phyloP scores from a whole-genome alignment of 2,797 vertebrate genomes.

The Crenichthys baileyi region DNA sequence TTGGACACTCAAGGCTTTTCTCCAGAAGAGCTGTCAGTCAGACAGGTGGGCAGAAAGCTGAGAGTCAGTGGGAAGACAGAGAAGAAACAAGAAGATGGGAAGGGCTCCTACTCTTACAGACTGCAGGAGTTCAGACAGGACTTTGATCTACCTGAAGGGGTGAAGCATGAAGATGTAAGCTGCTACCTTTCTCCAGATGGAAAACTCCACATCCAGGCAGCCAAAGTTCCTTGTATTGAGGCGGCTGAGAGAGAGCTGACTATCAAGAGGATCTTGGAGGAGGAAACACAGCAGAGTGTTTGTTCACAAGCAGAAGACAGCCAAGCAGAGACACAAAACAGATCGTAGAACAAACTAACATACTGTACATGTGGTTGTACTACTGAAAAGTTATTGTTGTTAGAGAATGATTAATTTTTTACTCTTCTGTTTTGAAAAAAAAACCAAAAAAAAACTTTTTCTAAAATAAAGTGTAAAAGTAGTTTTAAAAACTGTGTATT shows the following conservation, averaged over 20 bases:
- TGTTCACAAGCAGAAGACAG: constrained; percentile 30
- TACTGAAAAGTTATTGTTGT: not conserved
- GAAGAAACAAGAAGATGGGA: constrained; percentile 71
- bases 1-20: constrained; percentile 78
- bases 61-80: constrained; percentile 75
- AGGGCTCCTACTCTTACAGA: constrained; percentile 83
- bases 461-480: not conserved
- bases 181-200: constrained; percentile 81
- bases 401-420: not conserved
- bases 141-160: constrained; percentile 82
- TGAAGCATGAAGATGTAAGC: constrained; percentile 74
- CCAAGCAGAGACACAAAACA: constrained; percentile 10
- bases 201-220: constrained; percentile 80
- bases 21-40: constrained; percentile 77
- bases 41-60: constrained; percentile 69
- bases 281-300: constrained; percentile 40
- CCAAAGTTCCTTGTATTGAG: constrained; percentile 25
- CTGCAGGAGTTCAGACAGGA: constrained; percentile 83
- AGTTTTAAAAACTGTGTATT: not conserved
- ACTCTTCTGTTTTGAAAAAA: not conserved
- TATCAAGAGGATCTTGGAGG: constrained; percentile 38
- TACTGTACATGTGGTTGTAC: not conserved
- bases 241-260: constrained; percentile 48
- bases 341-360: constrained; percentile 6
- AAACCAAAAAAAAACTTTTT: not conserved